These are phyloP conservation scores for Drosophila acutilabella DNA, from an alignment of 2,888 invertebrate species.

Conservation along the genomic window DNA sequence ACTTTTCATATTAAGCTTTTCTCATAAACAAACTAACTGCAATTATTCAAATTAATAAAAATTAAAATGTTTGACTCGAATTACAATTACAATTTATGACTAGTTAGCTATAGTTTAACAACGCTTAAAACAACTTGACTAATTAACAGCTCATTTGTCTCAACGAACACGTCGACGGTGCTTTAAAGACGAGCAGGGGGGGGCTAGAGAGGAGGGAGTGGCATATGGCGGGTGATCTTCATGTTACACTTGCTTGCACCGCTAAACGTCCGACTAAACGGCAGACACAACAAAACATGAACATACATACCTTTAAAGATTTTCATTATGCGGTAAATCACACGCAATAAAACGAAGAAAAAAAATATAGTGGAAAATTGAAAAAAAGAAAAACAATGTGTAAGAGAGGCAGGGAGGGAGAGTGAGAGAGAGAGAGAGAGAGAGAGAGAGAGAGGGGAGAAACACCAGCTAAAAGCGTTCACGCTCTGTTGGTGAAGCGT, in stretches of 20 bases:
- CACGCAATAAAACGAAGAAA: conserved; percentile 58
- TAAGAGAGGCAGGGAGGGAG: conserved; percentile 4
- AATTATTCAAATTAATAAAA: neutral
- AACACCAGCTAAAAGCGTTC: conserved; percentile 55
- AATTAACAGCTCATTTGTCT: conserved; percentile 70
- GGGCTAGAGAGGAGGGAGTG: neutral
- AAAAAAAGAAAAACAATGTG: conserved; percentile 26
- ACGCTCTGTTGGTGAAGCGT: conserved; percentile 81
- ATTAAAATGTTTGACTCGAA: conserved; percentile 24
- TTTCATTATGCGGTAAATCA: conserved; percentile 69
- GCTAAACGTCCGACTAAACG: conserved; percentile 67
- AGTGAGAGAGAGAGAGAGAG: conserved; percentile 24
- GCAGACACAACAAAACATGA: conserved; percentile 9
- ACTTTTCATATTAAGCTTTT: no score
- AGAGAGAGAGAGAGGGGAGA: conserved; percentile 29
- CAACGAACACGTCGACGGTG: conserved; percentile 20
- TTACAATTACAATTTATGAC: conserved; percentile 28
- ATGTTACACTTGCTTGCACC: conserved; percentile 65
- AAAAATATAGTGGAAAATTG: conserved; percentile 7
- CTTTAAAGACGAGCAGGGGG: neutral
- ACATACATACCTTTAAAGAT: conserved; percentile 29
- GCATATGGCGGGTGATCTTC: conserved; percentile 12
- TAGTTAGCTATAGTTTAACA: conserved; percentile 25
- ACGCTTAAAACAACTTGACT: conserved; percentile 30
- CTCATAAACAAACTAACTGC: neutral